Conservation (phyloP, 2,113 vertebrate genomes). For the Ophiodon elongatus region DNA sequence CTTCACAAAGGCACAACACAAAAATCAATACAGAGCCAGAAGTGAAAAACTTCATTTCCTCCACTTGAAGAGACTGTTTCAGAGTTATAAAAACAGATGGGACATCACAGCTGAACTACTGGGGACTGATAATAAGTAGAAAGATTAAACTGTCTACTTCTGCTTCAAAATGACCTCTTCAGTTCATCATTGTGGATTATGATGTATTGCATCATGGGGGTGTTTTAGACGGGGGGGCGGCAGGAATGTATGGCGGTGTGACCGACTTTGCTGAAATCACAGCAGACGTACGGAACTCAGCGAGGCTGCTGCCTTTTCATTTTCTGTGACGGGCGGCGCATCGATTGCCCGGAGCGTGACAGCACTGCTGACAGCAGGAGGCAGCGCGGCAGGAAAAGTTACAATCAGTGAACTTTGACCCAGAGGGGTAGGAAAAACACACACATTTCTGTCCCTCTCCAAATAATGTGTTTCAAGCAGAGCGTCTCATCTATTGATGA, state of each 20-base stretch:
- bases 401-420: background rate
- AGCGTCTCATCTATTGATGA: background rate
- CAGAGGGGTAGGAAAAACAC: background rate
- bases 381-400: background rate
- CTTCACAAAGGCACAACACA: background rate
- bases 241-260: background rate
- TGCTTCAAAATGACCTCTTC: background rate
- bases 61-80: slow-evolving; percentile 30
- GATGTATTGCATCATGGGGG: background rate
- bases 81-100: slow-evolving; percentile 21
- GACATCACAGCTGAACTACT: background rate
- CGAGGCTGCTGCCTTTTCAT: background rate
- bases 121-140: background rate
- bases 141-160: background rate
- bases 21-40: slow-evolving; percentile 41
- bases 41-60: slow-evolving; percentile 21
- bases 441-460: background rate
- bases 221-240: background rate
- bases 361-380: too few relatives aligned
- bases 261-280: background rate
- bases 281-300: too few relatives aligned
- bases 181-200: background rate
- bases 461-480: too few relatives aligned
- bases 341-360: too few relatives aligned
- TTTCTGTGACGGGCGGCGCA: background rate